Evolutionary conservation across 2,888 invertebrate species (phyloP), one percentile per base, ranked within the genome.

Genomic region (Agrochola lota): DNA sequence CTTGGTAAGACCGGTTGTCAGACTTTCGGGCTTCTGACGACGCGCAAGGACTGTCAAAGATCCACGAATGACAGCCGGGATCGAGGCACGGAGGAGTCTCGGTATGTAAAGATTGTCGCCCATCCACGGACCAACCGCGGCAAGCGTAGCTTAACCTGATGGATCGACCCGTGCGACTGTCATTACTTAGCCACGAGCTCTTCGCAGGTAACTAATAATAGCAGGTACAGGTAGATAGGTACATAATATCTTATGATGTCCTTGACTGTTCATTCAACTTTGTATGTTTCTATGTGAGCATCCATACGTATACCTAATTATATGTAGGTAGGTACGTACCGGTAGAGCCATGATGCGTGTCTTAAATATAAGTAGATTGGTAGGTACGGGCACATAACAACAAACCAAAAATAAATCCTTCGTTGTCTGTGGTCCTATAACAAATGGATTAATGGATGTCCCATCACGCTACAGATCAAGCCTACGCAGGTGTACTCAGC

Each of bases 231-330:
- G 2, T 68, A 71, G 8, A 0, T 63, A 62, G 30, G 35, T 59
- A 73, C 20, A 52, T 49, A 20, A 52, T 49, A 20, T 55, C 49
- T 6, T 67, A 68, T 35, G n/a, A n/a, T 78, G 73, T 69, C 81
- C 81, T 81, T 83, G 79, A 83, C 73, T 73, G 69, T 83, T 66
- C 79, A 78, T 81, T 81, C 74, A 83, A 83, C 71, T 77, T 82
- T 70, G 70, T 82, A 76, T 43, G 63, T 49, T 9, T 43, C 52
- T 52, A 52, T 52, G 52, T 52, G 52, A 43, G 23, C 71, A 70
- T 68, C 20, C 9, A 49, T 62, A 63, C 7, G 23, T 62, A n/a
- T n/a, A 55, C 35, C 17, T 67, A 60, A 26, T 57, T 67, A 43
- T 17, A 52, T 40, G 23, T 70, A 52, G 20, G 20, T 72, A 43